Conservation (phyloP, 2,113 vertebrate species). For the Mastomys natalensis region DNA sequence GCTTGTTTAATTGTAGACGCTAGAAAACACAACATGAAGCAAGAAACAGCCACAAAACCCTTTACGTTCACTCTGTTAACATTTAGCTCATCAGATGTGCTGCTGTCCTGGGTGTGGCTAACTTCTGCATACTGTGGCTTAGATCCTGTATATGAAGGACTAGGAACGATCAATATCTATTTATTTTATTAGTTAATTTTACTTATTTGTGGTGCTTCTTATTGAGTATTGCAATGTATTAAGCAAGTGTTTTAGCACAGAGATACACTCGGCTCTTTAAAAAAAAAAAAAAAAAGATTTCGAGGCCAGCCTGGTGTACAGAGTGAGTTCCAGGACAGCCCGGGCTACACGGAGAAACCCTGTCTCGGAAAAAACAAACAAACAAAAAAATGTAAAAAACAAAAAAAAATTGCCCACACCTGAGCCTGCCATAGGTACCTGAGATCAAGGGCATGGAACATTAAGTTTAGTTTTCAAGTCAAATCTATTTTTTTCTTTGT, state of each 20-base stretch:
- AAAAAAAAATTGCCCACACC: not conserved
- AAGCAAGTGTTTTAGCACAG: too few species aligned
- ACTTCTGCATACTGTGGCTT: not conserved
- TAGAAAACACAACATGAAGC: conserved; percentile 66
- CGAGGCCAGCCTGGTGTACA: too few species aligned
- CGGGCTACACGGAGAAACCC: too few species aligned
- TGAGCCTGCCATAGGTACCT: not conserved
- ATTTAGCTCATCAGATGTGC: not conserved
- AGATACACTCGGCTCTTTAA: not conserved
- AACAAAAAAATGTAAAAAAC: too few species aligned
- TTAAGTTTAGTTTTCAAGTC: too few species aligned
- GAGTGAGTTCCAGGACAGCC: too few species aligned
- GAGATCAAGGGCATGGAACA: too few species aligned
- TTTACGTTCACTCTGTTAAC: not conserved
- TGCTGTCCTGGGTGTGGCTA: not conserved
- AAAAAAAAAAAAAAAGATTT: too few species aligned
- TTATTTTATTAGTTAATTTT: not conserved
- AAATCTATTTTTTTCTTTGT: not conserved
- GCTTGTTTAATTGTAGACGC: conserved; percentile 57
- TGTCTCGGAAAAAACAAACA: too few species aligned
- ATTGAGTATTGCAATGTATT: not conserved
- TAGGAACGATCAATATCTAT: not conserved
- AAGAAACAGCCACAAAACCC: not conserved
- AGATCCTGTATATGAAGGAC: not conserved
- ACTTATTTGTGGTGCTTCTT: not conserved